These are phyloP conservation scores for Mixornis gularis DNA, from an alignment of 2,113 vertebrate genomes.

Conservation along the genomic window DNA sequence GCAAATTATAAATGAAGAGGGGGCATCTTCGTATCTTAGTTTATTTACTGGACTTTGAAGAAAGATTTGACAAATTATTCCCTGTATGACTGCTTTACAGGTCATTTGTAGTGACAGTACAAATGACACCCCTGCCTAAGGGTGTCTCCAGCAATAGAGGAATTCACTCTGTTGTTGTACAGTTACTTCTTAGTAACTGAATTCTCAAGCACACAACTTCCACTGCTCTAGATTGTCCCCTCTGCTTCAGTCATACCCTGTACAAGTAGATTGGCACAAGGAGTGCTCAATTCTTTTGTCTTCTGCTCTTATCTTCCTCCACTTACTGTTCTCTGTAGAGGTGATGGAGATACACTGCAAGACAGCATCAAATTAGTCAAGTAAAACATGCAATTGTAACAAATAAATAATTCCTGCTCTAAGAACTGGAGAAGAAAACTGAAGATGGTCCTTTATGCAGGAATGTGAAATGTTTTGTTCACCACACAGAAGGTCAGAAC, in stretches of 20 bases:
- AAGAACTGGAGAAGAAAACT: background rate
- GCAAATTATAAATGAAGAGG: background rate
- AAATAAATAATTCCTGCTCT: background rate
- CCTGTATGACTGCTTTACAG: background rate
- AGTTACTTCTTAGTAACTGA: background rate
- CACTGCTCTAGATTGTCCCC: background rate
- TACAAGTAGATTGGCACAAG: background rate
- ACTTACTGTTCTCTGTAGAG: background rate
- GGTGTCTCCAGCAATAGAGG: background rate
- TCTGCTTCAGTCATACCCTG: background rate
- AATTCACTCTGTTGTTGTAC: background rate
- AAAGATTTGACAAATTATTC: background rate
- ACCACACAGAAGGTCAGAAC: background rate
- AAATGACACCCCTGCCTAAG: background rate
- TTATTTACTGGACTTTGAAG: background rate
- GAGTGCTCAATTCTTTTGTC: background rate
- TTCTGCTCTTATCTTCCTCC: background rate
- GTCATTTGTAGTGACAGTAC: background rate
- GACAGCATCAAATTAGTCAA: background rate
- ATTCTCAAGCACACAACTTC: background rate
- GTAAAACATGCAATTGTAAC: background rate
- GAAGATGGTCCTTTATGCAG: background rate
- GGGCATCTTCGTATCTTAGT: background rate
- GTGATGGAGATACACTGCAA: background rate
- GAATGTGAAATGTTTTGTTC: background rate